Evolutionary conservation across 2,797 vertebrate species (phyloP).

Genomic region (Streptopelia turtur): DNA sequence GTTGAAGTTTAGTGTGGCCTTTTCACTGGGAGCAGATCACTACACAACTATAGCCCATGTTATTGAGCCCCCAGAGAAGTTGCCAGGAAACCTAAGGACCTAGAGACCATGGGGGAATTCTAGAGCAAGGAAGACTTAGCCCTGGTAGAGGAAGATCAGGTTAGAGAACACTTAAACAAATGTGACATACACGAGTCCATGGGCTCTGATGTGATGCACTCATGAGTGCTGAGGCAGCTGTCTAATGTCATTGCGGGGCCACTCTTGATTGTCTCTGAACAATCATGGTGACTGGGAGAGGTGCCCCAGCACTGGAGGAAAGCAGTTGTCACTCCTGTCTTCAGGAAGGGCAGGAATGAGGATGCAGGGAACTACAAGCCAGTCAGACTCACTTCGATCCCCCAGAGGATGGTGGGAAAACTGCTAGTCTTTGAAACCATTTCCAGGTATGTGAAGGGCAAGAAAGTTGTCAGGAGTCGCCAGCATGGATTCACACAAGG

Average conservation of each 20-base stretch:
- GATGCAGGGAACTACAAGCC: neutral
- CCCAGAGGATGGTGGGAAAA: neutral
- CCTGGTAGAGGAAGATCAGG: neutral
- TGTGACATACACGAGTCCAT: fast-evolving
- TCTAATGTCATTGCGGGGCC: fast-evolving
- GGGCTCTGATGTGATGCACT: too few species aligned
- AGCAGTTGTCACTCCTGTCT: neutral
- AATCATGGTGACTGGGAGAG: neutral
- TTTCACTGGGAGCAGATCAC: neutral
- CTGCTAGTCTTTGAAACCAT: neutral
- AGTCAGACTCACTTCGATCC: fast-evolving
- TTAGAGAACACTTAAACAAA: neutral
- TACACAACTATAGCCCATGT: neutral
- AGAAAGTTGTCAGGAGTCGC: neutral
- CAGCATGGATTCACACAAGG: neutral
- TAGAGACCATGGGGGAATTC: neutral
- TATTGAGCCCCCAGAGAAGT: neutral
- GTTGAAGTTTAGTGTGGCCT: neutral
- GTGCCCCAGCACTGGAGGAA: neutral
- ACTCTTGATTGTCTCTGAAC: neutral
- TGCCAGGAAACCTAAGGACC: neutral
- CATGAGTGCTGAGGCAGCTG: neutral
- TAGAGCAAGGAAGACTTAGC: neutral
- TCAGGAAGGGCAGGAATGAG: neutral
- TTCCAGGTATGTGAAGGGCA: neutral